phyloP scores from a whole-genome alignment of 2,888 invertebrate genomes.

The Meiosimyza decipiens region DNA sequence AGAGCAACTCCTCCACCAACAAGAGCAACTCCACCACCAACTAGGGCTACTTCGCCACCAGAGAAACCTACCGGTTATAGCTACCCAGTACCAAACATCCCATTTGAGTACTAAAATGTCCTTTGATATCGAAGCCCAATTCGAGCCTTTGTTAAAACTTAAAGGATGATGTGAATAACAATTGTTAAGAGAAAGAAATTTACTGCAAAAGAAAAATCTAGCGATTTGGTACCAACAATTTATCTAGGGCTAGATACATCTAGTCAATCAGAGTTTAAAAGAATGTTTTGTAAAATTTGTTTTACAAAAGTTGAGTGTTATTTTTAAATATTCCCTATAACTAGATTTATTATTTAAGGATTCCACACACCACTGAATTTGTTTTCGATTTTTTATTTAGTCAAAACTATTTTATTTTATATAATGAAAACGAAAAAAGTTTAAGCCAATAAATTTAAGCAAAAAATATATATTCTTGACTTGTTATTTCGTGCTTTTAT shows the following conservation, averaged over 20 bases:
- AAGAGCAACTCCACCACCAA: constrained; percentile 28
- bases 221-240: constrained; percentile 59
- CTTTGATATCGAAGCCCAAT: constrained; percentile 37
- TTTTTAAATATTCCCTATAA: constrained; percentile 52
- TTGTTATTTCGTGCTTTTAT: constrained; percentile 9
- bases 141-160: not conserved
- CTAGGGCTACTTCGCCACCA: constrained; percentile 43
- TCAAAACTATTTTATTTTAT: constrained; percentile 51
- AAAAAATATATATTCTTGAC: constrained; percentile 17
- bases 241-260: constrained; percentile 66
- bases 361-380: constrained; percentile 41
- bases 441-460: constrained; percentile 55
- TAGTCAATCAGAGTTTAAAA: constrained; percentile 62
- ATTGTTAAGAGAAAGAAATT: constrained; percentile 22
- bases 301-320: constrained; percentile 43
- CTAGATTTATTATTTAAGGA: constrained; percentile 49
- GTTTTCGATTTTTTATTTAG: constrained; percentile 37
- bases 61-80: constrained; percentile 56
- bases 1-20: constrained; percentile 39
- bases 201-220: constrained; percentile 51
- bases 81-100: constrained; percentile 58
- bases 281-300: constrained; percentile 32
- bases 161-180: constrained; percentile 12
- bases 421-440: constrained; percentile 42
- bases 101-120: constrained; percentile 57